Evolutionary conservation across 2,797 vertebrate species (phyloP), one percentile per base, ranked within the genome.

Genomic region (Acrocephalus scirpaceus): DNA sequence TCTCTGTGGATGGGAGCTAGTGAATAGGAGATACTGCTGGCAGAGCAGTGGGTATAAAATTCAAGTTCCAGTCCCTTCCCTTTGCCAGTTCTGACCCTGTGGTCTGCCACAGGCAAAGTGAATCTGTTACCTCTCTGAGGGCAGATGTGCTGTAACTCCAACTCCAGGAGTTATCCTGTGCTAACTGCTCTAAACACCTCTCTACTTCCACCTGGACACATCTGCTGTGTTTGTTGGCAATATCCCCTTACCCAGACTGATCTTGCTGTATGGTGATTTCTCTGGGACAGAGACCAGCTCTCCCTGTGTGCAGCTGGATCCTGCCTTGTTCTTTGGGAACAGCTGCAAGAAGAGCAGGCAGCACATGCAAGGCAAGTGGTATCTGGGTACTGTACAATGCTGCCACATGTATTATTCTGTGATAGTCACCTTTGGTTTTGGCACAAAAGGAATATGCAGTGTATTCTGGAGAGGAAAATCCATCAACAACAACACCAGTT

Each of bases 201-300:
- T n/a, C 62, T n/a, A 8, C 25, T 56, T 67, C 40, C 50, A 40
- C 40, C n/a, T n/a, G 1, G 10, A 72, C 34, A 15, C 1, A 0
- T 34, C 9, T 47, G 36, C 61, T 47, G 32, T 16, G 15, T 32
- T 27, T 69, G n/a, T 13, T 69, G 17, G 36, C 34, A 53, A 25
- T 1, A 23, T 6, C 7, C 72, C 29, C 40, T 45, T 15, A 40
- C 18, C 34, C 64, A 4, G 12, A 45, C 13, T 50, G 17, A 25
- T 12, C 64, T 10, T 18, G 25, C 58, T 38, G 44, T 5, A 15
- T 0, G 10, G 34, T 21, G 22, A 65, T 14, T 45, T 58, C 73
- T 54, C 32, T 2, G 7, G 80, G 38, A 42, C 4, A 64, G 65
- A 0, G 0, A 73, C 5, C 60, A 48, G 5, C 27, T 77, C 61